Conservation (phyloP, 2,888 invertebrate genomes). For the Drosophila nigricruria region DNA sequence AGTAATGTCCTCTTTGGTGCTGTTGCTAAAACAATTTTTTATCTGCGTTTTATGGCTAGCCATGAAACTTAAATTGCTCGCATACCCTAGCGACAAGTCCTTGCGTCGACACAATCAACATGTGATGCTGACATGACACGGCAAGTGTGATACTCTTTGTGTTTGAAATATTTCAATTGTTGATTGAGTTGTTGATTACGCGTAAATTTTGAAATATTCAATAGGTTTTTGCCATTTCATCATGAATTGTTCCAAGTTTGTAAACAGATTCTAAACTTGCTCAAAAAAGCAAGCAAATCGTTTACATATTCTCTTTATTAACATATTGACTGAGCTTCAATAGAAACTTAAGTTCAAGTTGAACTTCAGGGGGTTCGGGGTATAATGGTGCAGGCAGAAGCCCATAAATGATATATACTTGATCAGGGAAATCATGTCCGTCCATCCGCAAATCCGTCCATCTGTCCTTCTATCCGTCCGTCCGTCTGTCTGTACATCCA, state of each 20-base stretch:
- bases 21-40: constrained; percentile 27
- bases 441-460: not conserved
- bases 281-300: too few relatives aligned
- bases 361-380: too few relatives aligned
- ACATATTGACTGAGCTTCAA: not conserved
- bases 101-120: not conserved
- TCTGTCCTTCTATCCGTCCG: not conserved
- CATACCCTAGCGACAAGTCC: constrained; percentile 1
- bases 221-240: not conserved
- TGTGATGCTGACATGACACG: not conserved
- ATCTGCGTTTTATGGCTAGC: constrained; percentile 41
- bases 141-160: not conserved
- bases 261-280: not conserved
- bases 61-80: constrained; percentile 50
- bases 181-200: not conserved
- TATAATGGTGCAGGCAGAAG: too few relatives aligned
- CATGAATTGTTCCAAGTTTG: too few relatives aligned
- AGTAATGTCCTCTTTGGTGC: constrained; percentile 19
- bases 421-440: too few relatives aligned
- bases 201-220: not conserved
- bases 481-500: not conserved
- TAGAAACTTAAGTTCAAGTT: too few relatives aligned
- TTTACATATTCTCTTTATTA: too few relatives aligned
- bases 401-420: too few relatives aligned
- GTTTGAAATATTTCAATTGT: not conserved